Evolutionary conservation across 1,140 invertebrate species (phyloP).

Genomic region (Anthonomus grandis): DNA sequence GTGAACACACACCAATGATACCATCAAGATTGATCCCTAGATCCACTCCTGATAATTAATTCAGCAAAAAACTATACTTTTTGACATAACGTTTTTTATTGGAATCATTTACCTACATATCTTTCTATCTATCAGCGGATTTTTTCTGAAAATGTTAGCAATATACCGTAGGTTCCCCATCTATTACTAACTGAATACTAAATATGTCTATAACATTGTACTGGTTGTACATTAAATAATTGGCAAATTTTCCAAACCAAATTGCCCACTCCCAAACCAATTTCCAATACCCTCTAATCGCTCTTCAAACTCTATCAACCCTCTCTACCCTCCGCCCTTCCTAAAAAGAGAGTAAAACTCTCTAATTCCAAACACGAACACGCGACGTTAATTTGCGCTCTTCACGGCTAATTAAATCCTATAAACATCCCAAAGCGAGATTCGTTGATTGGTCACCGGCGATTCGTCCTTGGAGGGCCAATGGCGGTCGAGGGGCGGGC

Average conservation of each 20-base stretch:
- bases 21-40: no score
- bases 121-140: no score
- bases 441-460: conserved; percentile 30
- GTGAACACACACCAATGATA: no score
- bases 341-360: not conserved
- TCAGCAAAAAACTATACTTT: no score
- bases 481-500: conserved; percentile 23
- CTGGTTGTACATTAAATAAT: no score
- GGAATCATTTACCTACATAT: no score
- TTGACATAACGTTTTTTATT: no score
- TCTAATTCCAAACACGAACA: conserved; percentile 12
- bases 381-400: conserved; percentile 26
- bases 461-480: conserved; percentile 33
- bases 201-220: no score
- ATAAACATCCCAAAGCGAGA: conserved; percentile 28
- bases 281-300: conserved; percentile 1
- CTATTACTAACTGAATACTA: no score
- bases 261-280: not conserved
- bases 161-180: no score
- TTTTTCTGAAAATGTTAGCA: no score
- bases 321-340: not conserved
- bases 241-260: not conserved
- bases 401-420: conserved; percentile 40
- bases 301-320: not conserved
- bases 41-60: no score